phyloP scores from a whole-genome alignment of 2,888 invertebrate species.

The Bembecia ichneumoniformis region DNA sequence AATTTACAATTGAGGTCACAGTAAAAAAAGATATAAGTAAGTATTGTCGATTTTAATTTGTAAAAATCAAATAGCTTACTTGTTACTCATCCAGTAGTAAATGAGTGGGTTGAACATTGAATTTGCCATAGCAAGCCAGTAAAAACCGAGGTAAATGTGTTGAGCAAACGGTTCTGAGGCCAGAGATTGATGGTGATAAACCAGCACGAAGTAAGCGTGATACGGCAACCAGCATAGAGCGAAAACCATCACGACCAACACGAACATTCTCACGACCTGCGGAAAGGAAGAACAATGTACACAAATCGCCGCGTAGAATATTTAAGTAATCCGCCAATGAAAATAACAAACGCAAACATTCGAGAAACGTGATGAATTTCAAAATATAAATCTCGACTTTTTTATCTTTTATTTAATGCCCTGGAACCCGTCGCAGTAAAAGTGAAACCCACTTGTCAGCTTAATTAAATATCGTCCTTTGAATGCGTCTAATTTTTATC shows the following conservation, averaged over 20 bases:
- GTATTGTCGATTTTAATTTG: background rate
- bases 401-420: background rate
- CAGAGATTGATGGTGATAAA: slow-evolving; percentile 73
- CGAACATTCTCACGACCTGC: slow-evolving; percentile 91
- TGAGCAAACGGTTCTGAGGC: slow-evolving; percentile 81
- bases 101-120: slow-evolving; percentile 93
- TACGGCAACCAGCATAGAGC: slow-evolving; percentile 92
- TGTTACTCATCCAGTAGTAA: slow-evolving; percentile 93
- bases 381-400: background rate
- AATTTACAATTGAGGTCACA: background rate
- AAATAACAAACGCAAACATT: background rate
- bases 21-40: background rate
- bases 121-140: slow-evolving; percentile 93
- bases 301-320: background rate
- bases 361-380: background rate
- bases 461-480: background rate
- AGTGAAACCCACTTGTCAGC: background rate
- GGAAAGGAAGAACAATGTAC: slow-evolving; percentile 6
- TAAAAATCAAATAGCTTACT: slow-evolving; percentile 57
- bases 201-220: slow-evolving; percentile 87
- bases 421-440: background rate
- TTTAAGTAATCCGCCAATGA: background rate
- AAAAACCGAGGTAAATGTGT: slow-evolving; percentile 87
- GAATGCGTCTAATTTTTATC: background rate
- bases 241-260: slow-evolving; percentile 86